Evolutionary conservation across 2,888 invertebrate species (phyloP).

Genomic region (Hypomecis atomaria): DNA sequence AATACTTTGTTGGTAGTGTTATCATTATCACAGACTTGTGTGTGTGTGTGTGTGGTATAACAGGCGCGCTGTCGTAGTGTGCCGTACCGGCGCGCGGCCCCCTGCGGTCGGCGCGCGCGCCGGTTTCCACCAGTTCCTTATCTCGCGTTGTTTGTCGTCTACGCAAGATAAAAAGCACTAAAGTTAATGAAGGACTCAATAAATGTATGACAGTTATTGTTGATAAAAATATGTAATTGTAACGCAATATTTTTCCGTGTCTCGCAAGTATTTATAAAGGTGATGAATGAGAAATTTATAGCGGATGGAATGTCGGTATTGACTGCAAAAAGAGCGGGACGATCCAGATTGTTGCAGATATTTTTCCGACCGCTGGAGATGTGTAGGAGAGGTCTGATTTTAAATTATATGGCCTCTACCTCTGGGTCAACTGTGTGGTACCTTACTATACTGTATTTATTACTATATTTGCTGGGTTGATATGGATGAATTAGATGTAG

Average conservation of each 20-base stretch:
- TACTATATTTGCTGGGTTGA: too few species aligned
- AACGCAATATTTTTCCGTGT: conserved; percentile 20
- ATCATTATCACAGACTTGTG: conserved; percentile 58
- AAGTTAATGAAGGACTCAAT: conserved; percentile 58
- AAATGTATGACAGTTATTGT: conserved; percentile 52
- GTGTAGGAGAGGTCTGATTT: conserved; percentile 11
- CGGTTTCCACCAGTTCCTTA: conserved; percentile 76
- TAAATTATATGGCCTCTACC: neutral
- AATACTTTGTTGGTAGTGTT: conserved; percentile 54
- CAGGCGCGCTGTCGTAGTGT: conserved; percentile 19
- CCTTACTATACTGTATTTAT: too few species aligned
- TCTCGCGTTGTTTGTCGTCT: conserved; percentile 63
- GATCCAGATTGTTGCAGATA: conserved; percentile 23
- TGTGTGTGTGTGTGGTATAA: conserved; percentile 36
- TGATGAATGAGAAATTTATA: neutral
- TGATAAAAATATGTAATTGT: conserved; percentile 26
- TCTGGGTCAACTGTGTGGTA: neutral
- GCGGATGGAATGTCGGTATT: neutral
- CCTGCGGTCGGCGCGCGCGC: conserved; percentile 69
- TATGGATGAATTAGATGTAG: too few species aligned
- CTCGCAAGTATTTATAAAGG: conserved; percentile 1
- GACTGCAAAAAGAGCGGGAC: neutral
- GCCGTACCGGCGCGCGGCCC: conserved; percentile 75
- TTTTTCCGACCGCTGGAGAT: conserved; percentile 10
- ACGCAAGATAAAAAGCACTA: conserved; percentile 55